Base-by-base conservation (phyloP, 1,140 invertebrate genomes). In the Ptiloglossa arizonensis region DNA sequence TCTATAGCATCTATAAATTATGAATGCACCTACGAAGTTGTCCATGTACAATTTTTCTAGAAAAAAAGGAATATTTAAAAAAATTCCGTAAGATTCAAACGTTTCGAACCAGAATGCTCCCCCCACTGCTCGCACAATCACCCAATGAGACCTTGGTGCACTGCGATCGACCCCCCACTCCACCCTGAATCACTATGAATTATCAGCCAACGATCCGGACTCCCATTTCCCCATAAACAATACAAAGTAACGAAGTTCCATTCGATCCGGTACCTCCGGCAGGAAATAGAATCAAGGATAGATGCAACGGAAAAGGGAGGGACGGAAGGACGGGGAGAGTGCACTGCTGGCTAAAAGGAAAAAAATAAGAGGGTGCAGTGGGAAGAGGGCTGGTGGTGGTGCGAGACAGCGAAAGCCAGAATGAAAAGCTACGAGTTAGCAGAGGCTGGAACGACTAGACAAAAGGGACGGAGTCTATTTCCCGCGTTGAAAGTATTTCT, bases 381-480 rank as follows among this genome's bases (percentile, higher is more conserved):
- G 13, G 24, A 22, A 19, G 3, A 66, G 38, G 19, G 22, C 4
- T 8, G 46, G 48, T 11, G 22, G 29, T 19, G 8, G 32, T n/a
- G n/a, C 29, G 62, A 48, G 46, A 60, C 59, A 59, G 57, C 41
- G 11, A 41, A 13, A 41, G 32, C 13, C 17, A 27, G 44, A 59
- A 70, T 52, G 46, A 52, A 77, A 62, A 24, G 35, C n/a, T 2
- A 44, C 35, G 48, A 70, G 44, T 60, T 44, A 41, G 17, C 32
- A 19, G 57, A 15, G 35, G 32, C 35, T 41, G 63, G 54, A 54
- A 35, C n/a, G 35, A 19, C 54, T 67, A 79, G 77, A 79, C 77
- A 80, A 80, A 80, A 54, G 71, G 19, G 15, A 62, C 60, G 19
- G 22, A 75, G 78, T 80, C 78, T 80, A 80, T 80, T 80, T 68